Evolutionary conservation across 2,797 vertebrate species (phyloP).

Genomic region (Craterocephalus amniculus): DNA sequence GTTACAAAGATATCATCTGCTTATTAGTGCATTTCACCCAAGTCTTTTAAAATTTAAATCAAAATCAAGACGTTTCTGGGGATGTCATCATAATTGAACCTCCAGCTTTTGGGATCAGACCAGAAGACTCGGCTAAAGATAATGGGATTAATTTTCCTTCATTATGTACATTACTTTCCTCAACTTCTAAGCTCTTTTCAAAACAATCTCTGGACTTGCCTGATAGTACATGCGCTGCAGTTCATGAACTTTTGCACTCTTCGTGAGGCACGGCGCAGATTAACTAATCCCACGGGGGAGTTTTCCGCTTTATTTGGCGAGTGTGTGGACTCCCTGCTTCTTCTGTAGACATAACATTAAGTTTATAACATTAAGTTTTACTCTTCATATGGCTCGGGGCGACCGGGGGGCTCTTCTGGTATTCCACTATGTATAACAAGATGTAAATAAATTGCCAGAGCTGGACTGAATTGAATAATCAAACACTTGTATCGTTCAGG

Average conservation of each 20-base stretch:
- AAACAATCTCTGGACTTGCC: neutral
- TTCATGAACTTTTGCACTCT: slow-evolving; percentile 23
- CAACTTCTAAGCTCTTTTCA: neutral
- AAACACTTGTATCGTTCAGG: slow-evolving; percentile 59
- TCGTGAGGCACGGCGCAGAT: slow-evolving; percentile 4
- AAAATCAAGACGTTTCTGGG: neutral
- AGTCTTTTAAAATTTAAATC: neutral
- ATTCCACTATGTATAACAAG: neutral
- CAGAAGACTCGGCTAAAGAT: no score
- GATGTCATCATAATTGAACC: neutral
- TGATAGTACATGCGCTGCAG: neutral
- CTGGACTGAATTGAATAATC: slow-evolving; percentile 51
- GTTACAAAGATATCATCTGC: no score
- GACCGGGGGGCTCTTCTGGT: slow-evolving; percentile 11
- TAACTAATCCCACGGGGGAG: slow-evolving; percentile 5
- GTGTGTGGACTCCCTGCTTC: slow-evolving; percentile 24
- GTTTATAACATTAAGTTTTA: no score
- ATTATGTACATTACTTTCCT: neutral
- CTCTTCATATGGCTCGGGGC: slow-evolving; percentile 12
- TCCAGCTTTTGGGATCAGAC: neutral
- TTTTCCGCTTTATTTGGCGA: slow-evolving; percentile 3
- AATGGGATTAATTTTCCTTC: no score
- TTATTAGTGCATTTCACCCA: neutral
- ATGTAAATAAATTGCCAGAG: slow-evolving; percentile 34
- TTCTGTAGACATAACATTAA: slow-evolving; percentile 39